Evolutionary conservation across 2,888 invertebrate species (phyloP).

Genomic region (Tipula lateralis): DNA sequence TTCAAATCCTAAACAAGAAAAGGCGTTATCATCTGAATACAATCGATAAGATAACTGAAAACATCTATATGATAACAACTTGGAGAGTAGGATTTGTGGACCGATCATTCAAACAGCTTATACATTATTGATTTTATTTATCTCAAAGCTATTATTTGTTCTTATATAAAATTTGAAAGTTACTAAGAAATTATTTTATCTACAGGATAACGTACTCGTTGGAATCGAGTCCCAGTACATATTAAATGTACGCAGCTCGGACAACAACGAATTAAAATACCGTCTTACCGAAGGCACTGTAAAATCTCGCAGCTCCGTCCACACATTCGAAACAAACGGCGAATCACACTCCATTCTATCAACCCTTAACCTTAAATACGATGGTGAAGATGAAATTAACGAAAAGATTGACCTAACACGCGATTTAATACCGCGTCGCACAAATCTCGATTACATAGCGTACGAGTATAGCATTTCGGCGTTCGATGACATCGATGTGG

Average conservation of each 20-base stretch:
- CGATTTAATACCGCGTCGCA: slow-evolving; percentile 39
- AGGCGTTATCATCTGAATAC: too few species aligned
- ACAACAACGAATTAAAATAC: slow-evolving; percentile 38
- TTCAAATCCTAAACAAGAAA: too few species aligned
- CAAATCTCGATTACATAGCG: slow-evolving; percentile 39
- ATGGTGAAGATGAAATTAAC: slow-evolving; percentile 43
- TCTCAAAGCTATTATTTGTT: too few species aligned
- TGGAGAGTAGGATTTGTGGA: too few species aligned
- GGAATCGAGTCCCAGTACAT: slow-evolving; percentile 48
- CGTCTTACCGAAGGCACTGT: slow-evolving; percentile 47
- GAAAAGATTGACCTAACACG: neutral
- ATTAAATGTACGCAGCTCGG: slow-evolving; percentile 42
- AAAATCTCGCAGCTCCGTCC: slow-evolving; percentile 42
- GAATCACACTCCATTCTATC: slow-evolving; percentile 46
- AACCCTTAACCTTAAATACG: neutral
- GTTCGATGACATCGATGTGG: slow-evolving; percentile 44
- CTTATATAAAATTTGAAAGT: too few species aligned
- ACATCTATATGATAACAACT: too few species aligned
- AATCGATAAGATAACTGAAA: too few species aligned
- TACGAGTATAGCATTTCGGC: neutral
- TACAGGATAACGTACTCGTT: slow-evolving; percentile 45
- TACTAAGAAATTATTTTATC: too few species aligned
- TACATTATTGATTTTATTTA: too few species aligned
- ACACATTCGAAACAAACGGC: slow-evolving; percentile 49
- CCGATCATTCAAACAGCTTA: too few species aligned